Evolutionary conservation across 2,113 vertebrate genomes (phyloP), one percentile per base, ranked within the genome.

Genomic region (Morone saxatilis): DNA sequence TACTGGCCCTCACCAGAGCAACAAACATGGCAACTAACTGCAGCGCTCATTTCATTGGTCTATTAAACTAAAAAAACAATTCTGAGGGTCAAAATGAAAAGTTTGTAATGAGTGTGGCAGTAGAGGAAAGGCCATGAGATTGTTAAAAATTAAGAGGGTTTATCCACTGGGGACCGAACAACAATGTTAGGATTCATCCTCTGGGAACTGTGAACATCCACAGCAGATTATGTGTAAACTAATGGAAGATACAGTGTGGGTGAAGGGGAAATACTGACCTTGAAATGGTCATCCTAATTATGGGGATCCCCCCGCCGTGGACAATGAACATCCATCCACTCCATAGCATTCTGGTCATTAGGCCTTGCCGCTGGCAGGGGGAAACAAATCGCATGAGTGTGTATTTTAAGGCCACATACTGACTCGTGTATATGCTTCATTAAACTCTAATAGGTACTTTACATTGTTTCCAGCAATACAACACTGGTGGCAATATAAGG

Each of bases 371-470:
- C 53, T 59, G 41, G 22, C 25, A 19, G 43, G 13, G 40, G 3
- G 8, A 47, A 36, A 48, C 2, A 59, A n/a, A 38, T 59, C 53
- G 38, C 25, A 36, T 4, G 31, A 31, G 17, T 50, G 14, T 22
- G 45, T 51, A 38, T 78, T 70, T 69, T 60, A 50, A 31, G 36
- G 41, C 41, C 5, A 45, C 38, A 54, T n/a, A 45, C 22, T 56
- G 38, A 20, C 36, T 53, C 38, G 2, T 59, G 40, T 20, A 69
- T 69, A 69, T 69, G 66, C 66, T n/a, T 69, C 65, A 78, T 60
- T 78, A 60, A 38, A 38, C 53, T 25, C 22, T 57, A 38, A 57
- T 57, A 56, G 22, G 20, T 69, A 53, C 47, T 71, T 84, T 53
- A 72, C 25, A 22, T 47, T 69, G 63, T 57, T 53, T 60, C 51